phyloP scores from a whole-genome alignment of 2,113 vertebrate genomes.

The Polyodon spathula region DNA sequence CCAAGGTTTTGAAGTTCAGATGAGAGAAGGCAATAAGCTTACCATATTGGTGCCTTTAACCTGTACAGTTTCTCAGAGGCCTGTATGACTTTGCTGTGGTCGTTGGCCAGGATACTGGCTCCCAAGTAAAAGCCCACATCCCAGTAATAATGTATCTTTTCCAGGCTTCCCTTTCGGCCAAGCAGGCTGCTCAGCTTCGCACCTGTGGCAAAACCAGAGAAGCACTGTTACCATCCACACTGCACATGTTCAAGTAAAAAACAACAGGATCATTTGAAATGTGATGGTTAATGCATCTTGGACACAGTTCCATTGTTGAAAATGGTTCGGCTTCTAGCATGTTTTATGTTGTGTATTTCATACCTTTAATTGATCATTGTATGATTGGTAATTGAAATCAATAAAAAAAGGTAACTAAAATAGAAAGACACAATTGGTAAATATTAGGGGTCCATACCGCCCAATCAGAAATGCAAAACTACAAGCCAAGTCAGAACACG shows the following conservation, averaged over 20 bases:
- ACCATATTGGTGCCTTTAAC: slow-evolving; percentile 78
- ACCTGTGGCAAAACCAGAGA: slow-evolving; percentile 44
- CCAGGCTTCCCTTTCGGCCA: slow-evolving; percentile 72
- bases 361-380: too few relatives aligned
- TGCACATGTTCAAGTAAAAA: background rate
- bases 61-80: slow-evolving; percentile 81
- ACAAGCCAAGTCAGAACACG: too few relatives aligned
- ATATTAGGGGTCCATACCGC: too few relatives aligned
- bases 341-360: too few relatives aligned
- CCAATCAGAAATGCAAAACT: too few relatives aligned
- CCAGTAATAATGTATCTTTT: slow-evolving; percentile 86
- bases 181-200: slow-evolving; percentile 74
- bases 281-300: too few relatives aligned
- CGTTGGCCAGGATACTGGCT: slow-evolving; percentile 69
- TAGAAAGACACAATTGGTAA: too few relatives aligned
- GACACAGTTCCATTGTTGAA: too few relatives aligned
- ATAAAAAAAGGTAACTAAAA: too few relatives aligned
- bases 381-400: too few relatives aligned
- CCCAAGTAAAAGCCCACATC: slow-evolving; percentile 86
- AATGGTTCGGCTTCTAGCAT: too few relatives aligned
- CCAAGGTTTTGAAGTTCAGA: background rate
- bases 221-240: slow-evolving; percentile 1
- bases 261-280: too few relatives aligned
- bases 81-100: slow-evolving; percentile 67
- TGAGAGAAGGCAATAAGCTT: slow-evolving; percentile 20